A percentile compares a stretch with the other conserved stretches of the same genome.
These are phyloP conservation scores for Enteromius thamalakanensis DNA, from an alignment of 2,797 vertebrate genomes.

Conservation along the genomic window DNA sequence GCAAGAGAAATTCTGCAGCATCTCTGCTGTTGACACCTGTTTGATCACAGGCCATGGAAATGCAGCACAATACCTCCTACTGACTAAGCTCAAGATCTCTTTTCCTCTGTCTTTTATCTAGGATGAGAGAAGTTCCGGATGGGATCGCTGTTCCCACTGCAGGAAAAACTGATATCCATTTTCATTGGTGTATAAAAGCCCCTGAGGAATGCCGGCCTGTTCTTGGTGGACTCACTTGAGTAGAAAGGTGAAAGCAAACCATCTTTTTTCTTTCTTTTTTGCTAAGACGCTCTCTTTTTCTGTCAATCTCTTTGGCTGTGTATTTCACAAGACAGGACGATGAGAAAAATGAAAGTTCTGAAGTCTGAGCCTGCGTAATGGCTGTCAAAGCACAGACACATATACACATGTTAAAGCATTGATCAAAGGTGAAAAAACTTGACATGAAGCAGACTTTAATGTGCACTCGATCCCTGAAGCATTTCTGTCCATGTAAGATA, in stretches of 20 bases:
- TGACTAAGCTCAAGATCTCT: conserved; percentile 24
- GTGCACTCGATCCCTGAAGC: conserved; percentile 45
- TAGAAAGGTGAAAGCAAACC: conserved; percentile 14
- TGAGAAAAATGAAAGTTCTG: conserved; percentile 12
- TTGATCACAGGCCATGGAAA: conserved; percentile 37
- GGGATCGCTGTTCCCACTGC: neutral
- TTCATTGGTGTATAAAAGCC: conserved; percentile 13
- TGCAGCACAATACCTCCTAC: conserved; percentile 30
- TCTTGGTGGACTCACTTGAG: conserved; percentile 25
- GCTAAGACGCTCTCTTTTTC: conserved; percentile 1
- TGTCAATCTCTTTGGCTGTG: conserved; percentile 25
- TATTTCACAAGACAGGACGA: conserved; percentile 28
- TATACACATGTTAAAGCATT: conserved; percentile 17
- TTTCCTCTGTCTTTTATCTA: conserved; percentile 26
- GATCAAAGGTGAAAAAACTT: conserved; percentile 44
- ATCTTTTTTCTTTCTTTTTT: neutral
- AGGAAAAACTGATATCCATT: conserved; percentile 31
- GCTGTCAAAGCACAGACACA: conserved; percentile 28
- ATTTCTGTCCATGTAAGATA: conserved; percentile 43
- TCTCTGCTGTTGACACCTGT: conserved; percentile 38
- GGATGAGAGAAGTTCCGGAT: conserved; percentile 27
- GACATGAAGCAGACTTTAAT: conserved; percentile 47
- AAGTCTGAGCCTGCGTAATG: conserved; percentile 21
- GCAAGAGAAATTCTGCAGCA: conserved; percentile 39
- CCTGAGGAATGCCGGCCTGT: neutral